Evolutionary conservation across 2,888 invertebrate species (phyloP).

Genomic region (Pherbina coryleti): DNA sequence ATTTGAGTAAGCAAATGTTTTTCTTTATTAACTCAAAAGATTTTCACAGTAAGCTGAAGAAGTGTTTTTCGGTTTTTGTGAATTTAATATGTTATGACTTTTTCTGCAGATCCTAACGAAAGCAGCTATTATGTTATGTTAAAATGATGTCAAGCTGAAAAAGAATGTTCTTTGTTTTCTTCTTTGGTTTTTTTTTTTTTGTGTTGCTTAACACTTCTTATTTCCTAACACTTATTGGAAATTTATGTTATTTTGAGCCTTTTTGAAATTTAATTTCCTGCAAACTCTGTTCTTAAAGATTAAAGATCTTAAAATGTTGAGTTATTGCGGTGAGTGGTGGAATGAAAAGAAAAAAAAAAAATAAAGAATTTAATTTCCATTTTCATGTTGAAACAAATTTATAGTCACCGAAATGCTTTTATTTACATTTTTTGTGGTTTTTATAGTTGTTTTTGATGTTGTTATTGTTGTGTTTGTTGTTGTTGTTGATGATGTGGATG

Average conservation of each 20-base stretch:
- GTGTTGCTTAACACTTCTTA: not conserved
- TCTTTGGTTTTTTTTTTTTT: not conserved
- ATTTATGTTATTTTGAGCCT: not conserved
- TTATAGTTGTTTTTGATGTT: not conserved
- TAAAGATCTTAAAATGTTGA: slow-evolving; percentile 12
- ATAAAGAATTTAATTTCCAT: slow-evolving; percentile 22
- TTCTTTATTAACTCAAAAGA: too few species aligned
- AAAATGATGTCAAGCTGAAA: too few species aligned
- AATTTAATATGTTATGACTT: too few species aligned
- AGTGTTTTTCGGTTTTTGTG: too few species aligned
- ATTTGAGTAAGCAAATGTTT: too few species aligned
- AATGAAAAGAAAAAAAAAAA: not conserved
- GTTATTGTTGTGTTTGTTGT: not conserved
- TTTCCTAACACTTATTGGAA: not conserved
- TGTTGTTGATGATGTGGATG: not conserved
- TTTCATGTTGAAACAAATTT: slow-evolving; percentile 17
- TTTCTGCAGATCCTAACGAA: too few species aligned
- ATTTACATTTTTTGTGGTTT: not conserved
- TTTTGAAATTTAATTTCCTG: slow-evolving; percentile 26
- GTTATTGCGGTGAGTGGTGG: not conserved
- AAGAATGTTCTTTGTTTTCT: too few species aligned
- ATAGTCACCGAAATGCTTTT: slow-evolving; percentile 19
- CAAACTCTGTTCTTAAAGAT: not conserved
- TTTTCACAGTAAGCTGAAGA: too few species aligned
- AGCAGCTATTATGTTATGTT: too few species aligned